These are phyloP conservation scores for Periphyllus acericola DNA, from an alignment of 2,888 invertebrate genomes.

Conservation along the genomic window DNA sequence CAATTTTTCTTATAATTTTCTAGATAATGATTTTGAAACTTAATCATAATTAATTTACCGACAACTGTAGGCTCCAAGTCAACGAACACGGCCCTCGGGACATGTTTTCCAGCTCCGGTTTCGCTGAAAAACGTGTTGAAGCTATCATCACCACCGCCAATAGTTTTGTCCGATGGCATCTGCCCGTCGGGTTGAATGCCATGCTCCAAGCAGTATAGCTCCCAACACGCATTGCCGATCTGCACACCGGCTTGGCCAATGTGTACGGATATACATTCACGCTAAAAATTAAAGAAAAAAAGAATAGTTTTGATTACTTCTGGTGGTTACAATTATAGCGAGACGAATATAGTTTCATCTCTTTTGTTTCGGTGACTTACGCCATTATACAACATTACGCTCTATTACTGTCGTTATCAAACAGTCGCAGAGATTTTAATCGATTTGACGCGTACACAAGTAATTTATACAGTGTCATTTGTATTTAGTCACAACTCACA, in stretches of 20 bases:
- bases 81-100: slow-evolving; percentile 72
- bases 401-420: background rate
- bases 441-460: background rate
- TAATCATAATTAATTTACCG: slow-evolving; percentile 66
- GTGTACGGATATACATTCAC: slow-evolving; percentile 69
- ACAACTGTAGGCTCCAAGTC: slow-evolving; percentile 75
- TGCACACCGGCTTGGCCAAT: slow-evolving; percentile 69
- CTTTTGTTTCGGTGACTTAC: background rate
- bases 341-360: background rate
- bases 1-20: too few relatives aligned
- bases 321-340: background rate
- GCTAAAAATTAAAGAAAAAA: slow-evolving; percentile 62
- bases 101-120: slow-evolving; percentile 73
- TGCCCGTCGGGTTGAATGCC: slow-evolving; percentile 70
- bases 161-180: slow-evolving; percentile 71
- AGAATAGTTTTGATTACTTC: background rate
- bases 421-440: background rate
- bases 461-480: background rate
- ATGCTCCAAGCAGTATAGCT: slow-evolving; percentile 67
- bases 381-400: background rate
- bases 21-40: too few relatives aligned
- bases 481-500: too few relatives aligned
- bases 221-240: slow-evolving; percentile 68
- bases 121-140: slow-evolving; percentile 70
- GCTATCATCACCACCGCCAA: slow-evolving; percentile 67